Percentiles rank a stretch among this genome's conserved stretches.
phyloP scores from a whole-genome alignment of 2,113 vertebrate species.

The Sula dactylatra region DNA sequence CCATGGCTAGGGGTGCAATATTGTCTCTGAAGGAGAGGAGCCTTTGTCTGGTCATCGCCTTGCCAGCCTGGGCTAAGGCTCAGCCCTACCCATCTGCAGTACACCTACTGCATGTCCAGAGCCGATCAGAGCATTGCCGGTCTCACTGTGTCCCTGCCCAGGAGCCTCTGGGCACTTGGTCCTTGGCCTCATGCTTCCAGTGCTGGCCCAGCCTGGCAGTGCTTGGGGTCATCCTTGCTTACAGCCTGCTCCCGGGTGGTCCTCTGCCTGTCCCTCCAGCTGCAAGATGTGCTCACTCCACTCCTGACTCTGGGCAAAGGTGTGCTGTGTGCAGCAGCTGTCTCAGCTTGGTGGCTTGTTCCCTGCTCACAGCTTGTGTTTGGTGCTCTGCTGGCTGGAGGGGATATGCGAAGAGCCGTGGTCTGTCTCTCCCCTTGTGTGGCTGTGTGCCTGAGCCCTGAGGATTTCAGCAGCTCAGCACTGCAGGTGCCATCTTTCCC shows the following conservation, averaged over 20 bases:
- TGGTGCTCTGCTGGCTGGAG: background rate
- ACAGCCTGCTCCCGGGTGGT: background rate
- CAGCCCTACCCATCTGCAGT: background rate
- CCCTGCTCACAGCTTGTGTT: background rate
- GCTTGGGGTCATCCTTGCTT: background rate
- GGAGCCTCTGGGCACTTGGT: background rate
- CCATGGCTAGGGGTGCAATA: background rate
- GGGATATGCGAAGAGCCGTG: background rate
- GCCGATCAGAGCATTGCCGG: background rate
- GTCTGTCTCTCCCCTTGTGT: background rate
- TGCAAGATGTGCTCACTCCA: background rate
- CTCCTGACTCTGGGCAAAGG: background rate
- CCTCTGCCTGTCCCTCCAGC: background rate
- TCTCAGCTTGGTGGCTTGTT: background rate
- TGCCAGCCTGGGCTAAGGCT: background rate
- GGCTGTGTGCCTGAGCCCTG: background rate
- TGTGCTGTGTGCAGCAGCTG: background rate
- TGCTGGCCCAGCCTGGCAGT: background rate
- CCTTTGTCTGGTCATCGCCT: background rate
- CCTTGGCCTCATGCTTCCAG: background rate
- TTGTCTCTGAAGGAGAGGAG: background rate
- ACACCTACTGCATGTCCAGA: background rate
- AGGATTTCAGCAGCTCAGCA: background rate
- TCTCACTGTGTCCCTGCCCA: background rate
- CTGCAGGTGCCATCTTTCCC: background rate